phyloP scores from a whole-genome alignment of 2,113 vertebrate species.

The Arenaria interpres region DNA sequence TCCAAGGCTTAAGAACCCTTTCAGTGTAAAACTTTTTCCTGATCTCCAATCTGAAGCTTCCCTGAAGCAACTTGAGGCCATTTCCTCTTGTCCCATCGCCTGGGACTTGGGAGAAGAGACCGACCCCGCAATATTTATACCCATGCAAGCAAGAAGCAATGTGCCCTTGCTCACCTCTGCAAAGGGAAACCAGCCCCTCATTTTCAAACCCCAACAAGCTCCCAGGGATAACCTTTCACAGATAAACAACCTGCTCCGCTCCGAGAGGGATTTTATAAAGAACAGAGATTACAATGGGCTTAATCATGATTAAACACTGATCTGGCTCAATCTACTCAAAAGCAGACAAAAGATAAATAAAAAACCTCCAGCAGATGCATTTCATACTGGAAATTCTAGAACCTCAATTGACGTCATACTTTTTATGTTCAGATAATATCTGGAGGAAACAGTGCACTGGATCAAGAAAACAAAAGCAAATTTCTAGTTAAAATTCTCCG shows the following conservation, averaged over 20 bases:
- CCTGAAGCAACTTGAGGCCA: too few relatives aligned
- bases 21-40: too few relatives aligned
- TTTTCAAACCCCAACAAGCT: not conserved
- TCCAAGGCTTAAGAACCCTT: too few relatives aligned
- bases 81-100: too few relatives aligned
- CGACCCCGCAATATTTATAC: not conserved
- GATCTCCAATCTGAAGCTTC: too few relatives aligned
- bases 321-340: constrained; percentile 52
- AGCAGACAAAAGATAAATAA: constrained; percentile 58
- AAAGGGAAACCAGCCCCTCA: not conserved
- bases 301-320: constrained; percentile 57
- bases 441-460: constrained; percentile 39
- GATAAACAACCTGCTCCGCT: constrained; percentile 44
- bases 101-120: too few relatives aligned
- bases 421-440: constrained; percentile 57
- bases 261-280: constrained; percentile 21
- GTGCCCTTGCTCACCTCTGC: not conserved
- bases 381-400: constrained; percentile 60
- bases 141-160: not conserved
- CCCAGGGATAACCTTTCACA: constrained; percentile 9
- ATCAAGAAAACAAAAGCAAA: constrained; percentile 49
- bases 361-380: constrained; percentile 52
- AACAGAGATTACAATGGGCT: constrained; percentile 49
- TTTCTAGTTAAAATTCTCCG: constrained; percentile 39
- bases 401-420: constrained; percentile 41